phyloP scores from a whole-genome alignment of 1,140 invertebrate species.

The Chionoecetes opilio region DNA sequence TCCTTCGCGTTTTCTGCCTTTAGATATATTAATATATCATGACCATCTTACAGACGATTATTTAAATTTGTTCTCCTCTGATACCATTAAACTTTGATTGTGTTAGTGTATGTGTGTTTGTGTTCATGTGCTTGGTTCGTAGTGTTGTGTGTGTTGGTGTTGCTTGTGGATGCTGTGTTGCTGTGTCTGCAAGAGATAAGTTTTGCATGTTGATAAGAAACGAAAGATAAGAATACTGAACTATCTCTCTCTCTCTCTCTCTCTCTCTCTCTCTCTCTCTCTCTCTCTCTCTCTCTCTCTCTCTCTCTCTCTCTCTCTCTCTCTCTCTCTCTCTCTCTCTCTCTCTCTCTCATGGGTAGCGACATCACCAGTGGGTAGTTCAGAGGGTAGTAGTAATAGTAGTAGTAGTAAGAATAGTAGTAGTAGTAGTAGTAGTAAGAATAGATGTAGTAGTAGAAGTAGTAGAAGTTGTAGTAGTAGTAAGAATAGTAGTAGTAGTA shows the following conservation, averaged over 20 bases:
- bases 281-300: constrained; percentile 58
- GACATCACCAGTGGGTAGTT: no score
- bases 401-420: no score
- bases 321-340: neutral
- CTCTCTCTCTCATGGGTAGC: no score
- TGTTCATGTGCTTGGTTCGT: no score
- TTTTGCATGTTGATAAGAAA: neutral
- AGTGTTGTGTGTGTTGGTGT: constrained; percentile 37
- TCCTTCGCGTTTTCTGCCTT: neutral
- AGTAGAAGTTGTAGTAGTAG: no score
- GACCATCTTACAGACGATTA: no score
- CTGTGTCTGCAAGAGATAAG: neutral
- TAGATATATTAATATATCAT: no score
- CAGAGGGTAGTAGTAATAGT: no score
- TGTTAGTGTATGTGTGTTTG: constrained; percentile 39
- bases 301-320: constrained; percentile 58
- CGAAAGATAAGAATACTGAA: neutral
- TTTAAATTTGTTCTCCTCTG: neutral
- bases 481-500: neutral
- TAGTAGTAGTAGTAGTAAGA: no score
- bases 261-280: constrained; percentile 40
- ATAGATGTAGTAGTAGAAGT: no score
- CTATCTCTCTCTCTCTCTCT: no score
- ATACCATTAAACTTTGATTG: neutral
- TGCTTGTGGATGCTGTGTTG: neutral